phyloP scores from a whole-genome alignment of 1,140 invertebrate species.

The Drosophila nannoptera region DNA sequence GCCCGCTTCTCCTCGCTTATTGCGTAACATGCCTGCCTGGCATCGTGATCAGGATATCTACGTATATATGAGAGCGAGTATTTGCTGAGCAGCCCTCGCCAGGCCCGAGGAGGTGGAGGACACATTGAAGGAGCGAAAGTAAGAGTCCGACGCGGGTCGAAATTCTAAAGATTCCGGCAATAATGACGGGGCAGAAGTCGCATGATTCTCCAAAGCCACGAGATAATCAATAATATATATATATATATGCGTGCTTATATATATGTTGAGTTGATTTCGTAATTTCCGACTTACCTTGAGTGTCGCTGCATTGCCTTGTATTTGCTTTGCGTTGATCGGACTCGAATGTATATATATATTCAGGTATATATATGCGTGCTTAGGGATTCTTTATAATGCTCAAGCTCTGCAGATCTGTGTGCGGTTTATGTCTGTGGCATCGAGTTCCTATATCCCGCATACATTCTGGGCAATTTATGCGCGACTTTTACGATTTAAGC shows the following conservation, averaged over 20 bases:
- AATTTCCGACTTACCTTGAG: conserved; percentile 46
- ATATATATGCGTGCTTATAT: too few species aligned
- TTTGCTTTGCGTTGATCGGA: conserved; percentile 36
- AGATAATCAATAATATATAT: too few species aligned
- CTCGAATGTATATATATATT: conserved; percentile 40
- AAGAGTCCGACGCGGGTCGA: conserved; percentile 50
- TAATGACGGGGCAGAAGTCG: conserved; percentile 54
- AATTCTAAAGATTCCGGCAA: conserved; percentile 63
- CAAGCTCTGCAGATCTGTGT: conserved; percentile 7
- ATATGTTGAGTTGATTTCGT: too few species aligned
- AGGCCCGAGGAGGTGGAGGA: too few species aligned
- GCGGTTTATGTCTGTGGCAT: conserved; percentile 30
- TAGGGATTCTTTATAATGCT: conserved; percentile 36
- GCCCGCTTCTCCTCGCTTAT: conserved; percentile 13
- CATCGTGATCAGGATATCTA: too few species aligned
- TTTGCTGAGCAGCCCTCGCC: too few species aligned
- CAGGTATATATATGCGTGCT: too few species aligned
- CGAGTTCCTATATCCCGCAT: too few species aligned
- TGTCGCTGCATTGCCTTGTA: conserved; percentile 67
- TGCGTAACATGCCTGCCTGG: too few species aligned
- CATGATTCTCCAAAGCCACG: conserved; percentile 18
- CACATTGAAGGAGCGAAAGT: conserved; percentile 47
- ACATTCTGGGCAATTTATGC: conserved; percentile 38
- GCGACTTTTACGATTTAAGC: conserved; percentile 57
- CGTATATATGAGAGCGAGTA: too few species aligned